Evolutionary conservation across 1,140 invertebrate genomes (phyloP), one percentile per base, ranked within the genome.

Genomic region (Leucophenga varia): DNA sequence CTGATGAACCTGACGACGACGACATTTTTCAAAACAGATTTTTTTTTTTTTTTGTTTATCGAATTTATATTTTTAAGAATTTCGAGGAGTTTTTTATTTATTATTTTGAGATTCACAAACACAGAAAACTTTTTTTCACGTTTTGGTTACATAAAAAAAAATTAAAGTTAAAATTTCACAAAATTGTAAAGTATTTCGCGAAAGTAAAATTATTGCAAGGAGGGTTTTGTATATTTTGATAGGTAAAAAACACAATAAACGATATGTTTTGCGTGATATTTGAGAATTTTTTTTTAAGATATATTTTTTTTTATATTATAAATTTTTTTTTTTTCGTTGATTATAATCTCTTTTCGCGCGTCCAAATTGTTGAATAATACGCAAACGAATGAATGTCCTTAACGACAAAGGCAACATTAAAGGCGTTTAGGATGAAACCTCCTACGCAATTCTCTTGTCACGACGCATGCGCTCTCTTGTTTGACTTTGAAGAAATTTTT

Each of bases 281-380:
- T 51, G 16, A 34, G 32, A 21, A 17, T 49, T 49, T 49, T 19
- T 32, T 17, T 10, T 20, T n/a, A n/a, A n/a, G n/a, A n/a, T 9
- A 13, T 9, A 12, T 28, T 37, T 46, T 34, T 22, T 1, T 22
- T 46, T 16, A 7, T 30, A 45, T 58, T 47, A 32, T 13, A 34
- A 28, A 34, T 20, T 17, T 32, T 47, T 54, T 47, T 47, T 54
- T 47, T 30, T 28, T 14, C 8, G 8, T 3, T 49, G 37, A n/a
- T n/a, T n/a, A n/a, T n/a, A n/a, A n/a, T n/a, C n/a, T n/a, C n/a
- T n/a, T n/a, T n/a, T n/a, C 19, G 38, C 19, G 20, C 13, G 42
- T 43, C 21, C 21, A 36, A 52, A 21, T 49, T 54, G 44, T 67
- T 67, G 54, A 59, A 47, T 68, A 67, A 67, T 57, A 40, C 22